A percentile compares a stretch with the other conserved stretches of the same genome.
Conservation (phyloP, 2,113 vertebrate species). For the Lepisosteus osseus region DNA sequence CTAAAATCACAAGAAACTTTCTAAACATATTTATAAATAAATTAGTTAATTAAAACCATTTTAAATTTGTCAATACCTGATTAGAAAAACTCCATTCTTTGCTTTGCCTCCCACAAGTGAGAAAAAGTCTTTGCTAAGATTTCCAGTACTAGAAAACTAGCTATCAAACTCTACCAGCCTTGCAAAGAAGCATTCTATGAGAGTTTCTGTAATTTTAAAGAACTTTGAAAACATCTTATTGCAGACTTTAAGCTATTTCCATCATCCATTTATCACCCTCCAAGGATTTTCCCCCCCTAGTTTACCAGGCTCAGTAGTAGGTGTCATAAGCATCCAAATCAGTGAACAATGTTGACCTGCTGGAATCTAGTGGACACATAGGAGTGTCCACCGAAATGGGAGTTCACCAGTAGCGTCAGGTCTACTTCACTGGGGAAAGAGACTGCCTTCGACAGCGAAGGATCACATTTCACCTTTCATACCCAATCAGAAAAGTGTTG, state of each 20-base stretch:
- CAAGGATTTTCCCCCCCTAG: slow-evolving; percentile 11
- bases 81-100: too few relatives aligned
- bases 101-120: too few relatives aligned
- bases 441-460: slow-evolving; percentile 49
- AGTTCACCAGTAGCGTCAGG: slow-evolving; percentile 31
- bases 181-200: too few relatives aligned
- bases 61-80: too few relatives aligned
- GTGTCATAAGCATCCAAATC: slow-evolving; percentile 62
- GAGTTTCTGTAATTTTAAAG: too few relatives aligned
- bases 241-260: background rate
- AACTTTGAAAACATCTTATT: too few relatives aligned
- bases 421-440: slow-evolving; percentile 53
- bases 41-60: too few relatives aligned
- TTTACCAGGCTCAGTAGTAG: slow-evolving; percentile 67
- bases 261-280: background rate
- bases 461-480: slow-evolving; percentile 55
- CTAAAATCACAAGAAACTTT: too few relatives aligned
- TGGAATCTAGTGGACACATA: slow-evolving; percentile 52
- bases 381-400: slow-evolving; percentile 35
- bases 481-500: slow-evolving; percentile 62
- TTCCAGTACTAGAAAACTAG: background rate
- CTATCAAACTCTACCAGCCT: too few relatives aligned
- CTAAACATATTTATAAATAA: too few relatives aligned
- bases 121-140: too few relatives aligned
- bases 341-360: slow-evolving; percentile 43